Conservation (phyloP, 1,140 invertebrate species). For the Drosophila jambulina region DNA sequence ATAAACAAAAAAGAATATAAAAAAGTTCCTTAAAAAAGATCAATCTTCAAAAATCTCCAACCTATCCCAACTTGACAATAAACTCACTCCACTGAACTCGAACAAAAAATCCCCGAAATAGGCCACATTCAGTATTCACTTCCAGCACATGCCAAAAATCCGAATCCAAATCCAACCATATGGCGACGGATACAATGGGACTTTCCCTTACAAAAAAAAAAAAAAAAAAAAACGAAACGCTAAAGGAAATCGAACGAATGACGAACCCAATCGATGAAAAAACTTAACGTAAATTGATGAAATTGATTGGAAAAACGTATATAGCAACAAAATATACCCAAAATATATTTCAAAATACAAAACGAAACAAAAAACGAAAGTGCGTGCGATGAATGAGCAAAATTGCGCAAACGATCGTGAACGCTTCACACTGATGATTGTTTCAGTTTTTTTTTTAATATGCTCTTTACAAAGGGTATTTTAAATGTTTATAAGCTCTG, state of each 20-base stretch:
- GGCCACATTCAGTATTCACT: slow-evolving; percentile 34
- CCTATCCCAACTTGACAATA: slow-evolving; percentile 7
- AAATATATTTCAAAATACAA: slow-evolving; percentile 69
- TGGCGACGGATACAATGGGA: slow-evolving; percentile 49
- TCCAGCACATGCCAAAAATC: slow-evolving; percentile 25
- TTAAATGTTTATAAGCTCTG: background rate
- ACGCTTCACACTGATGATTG: slow-evolving; percentile 45
- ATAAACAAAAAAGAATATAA: background rate
- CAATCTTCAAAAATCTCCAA: background rate
- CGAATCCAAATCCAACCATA: slow-evolving; percentile 34
- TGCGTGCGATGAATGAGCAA: slow-evolving; percentile 76
- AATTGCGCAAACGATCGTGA: slow-evolving; percentile 79
- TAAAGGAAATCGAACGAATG: slow-evolving; percentile 26
- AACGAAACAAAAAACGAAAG: slow-evolving; percentile 54
- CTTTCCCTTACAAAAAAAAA: slow-evolving; percentile 39
- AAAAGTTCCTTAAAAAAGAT: background rate
- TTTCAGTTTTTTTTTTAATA: slow-evolving; percentile 13
- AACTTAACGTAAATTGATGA: slow-evolving; percentile 68
- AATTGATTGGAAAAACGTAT: slow-evolving; percentile 77
- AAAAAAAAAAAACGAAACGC: slow-evolving; percentile 9
- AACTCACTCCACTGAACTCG: background rate
- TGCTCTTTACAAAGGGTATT: slow-evolving; percentile 33
- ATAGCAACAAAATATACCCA: slow-evolving; percentile 52
- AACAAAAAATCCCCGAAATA: slow-evolving; percentile 7
- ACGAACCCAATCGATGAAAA: slow-evolving; percentile 42